Evolutionary conservation across 1,140 invertebrate species (phyloP).

Genomic region (Caenorhabditis remanei): DNA sequence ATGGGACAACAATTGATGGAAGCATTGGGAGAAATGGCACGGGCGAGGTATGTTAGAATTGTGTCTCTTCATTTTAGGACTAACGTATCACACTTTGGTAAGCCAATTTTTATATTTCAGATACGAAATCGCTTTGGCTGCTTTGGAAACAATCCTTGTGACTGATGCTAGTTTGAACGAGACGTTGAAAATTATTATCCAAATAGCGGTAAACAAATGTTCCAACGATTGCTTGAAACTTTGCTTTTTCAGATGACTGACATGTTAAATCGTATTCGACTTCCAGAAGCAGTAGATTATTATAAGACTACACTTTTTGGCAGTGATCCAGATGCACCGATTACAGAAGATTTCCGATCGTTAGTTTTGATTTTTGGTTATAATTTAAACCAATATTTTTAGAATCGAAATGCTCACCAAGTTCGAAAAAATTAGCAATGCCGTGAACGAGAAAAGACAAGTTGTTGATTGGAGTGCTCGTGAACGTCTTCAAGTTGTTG

Average conservation of each 20-base stretch:
- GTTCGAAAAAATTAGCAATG: conserved; percentile 5
- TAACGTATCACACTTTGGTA: no score
- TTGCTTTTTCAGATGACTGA: conserved; percentile 53
- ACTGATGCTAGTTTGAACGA: neutral
- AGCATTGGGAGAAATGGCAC: conserved; percentile 27
- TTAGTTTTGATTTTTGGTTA: neutral
- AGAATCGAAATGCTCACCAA: conserved; percentile 37
- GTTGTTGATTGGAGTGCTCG: conserved; percentile 49
- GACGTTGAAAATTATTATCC: neutral
- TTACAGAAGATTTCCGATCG: conserved; percentile 33
- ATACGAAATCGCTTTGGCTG: conserved; percentile 82
- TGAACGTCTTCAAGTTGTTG: conserved; percentile 28
- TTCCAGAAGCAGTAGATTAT: conserved; percentile 41
- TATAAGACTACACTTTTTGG: neutral
- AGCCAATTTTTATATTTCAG: conserved; percentile 69
- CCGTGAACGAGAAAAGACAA: conserved; percentile 18
- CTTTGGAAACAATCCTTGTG: conserved; percentile 6
- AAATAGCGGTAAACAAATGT: neutral
- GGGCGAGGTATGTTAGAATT: conserved; percentile 1
- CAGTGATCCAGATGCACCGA: conserved; percentile 19
- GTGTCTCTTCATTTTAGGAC: no score
- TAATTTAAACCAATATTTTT: neutral
- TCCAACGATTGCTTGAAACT: neutral
- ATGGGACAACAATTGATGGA: conserved; percentile 10
- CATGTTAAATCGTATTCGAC: conserved; percentile 23